Base-by-base conservation (phyloP, 1,140 invertebrate species). In the Pseudoatta argentina region DNA sequence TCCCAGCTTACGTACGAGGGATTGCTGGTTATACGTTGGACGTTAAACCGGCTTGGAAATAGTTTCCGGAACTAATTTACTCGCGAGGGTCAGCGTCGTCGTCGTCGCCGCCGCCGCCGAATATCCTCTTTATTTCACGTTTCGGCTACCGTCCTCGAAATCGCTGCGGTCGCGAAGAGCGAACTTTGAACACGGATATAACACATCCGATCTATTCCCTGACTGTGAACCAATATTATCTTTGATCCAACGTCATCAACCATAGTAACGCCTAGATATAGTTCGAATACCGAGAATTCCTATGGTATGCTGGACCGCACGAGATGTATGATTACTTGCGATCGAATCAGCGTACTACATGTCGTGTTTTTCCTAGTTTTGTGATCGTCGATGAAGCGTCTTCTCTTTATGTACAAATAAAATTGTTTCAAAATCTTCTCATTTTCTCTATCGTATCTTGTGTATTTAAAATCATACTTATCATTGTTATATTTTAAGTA, bases 21-120 rank as follows among this genome's bases (percentile, higher is more conserved):
- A 77, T 87, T 81, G 77, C 78, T 76, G 88, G 91, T 92, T 90
- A 92, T 88, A 91, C 86, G 81, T 86, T 72, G 85, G 81, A 89
- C 89, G 88, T 92, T 89, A 90, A 91, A 90, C 86, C 87, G 87
- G 91, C 89, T 92, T 89, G 83, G 83, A 90, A 92, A 92, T 92
- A 92, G 91, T 92, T 92, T 92, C 85, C 87, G 85, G 83, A 92
- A 91, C 91, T 92, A 92, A 93, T 93, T 92, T 91, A 91, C 88
- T 85, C 87, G 34, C 79, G 59, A 27, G 48, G 78, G 85, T 86
- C 72, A 64, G 63, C 85, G 78, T 83, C 55, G 64, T 18, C 59
- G 73, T 16, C 55, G 34, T 3, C 30, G 73, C 3, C 66, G 34
- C 27, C 30, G n/a, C 75, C 53, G 27, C 63, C 67, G 48, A 73